Evolutionary conservation across 2,888 invertebrate species (phyloP).

Genomic region (Drosophila sordidula): DNA sequence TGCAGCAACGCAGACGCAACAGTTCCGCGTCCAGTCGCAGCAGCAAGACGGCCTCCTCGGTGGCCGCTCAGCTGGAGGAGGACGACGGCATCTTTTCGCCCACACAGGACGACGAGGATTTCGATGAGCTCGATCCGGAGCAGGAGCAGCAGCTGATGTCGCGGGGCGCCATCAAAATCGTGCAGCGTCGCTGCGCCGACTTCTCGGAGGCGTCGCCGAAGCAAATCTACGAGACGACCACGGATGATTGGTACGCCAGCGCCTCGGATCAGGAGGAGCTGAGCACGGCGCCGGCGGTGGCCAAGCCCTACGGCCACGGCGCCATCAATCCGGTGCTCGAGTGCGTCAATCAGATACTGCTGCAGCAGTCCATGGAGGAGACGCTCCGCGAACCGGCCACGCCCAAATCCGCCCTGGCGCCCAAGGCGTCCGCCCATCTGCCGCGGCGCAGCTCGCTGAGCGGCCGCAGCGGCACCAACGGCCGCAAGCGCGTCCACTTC

Average conservation of each 20-base stretch:
- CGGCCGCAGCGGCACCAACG: constrained; percentile 69
- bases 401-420: constrained; percentile 50
- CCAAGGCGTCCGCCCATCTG: constrained; percentile 45
- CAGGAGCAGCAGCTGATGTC: constrained; percentile 58
- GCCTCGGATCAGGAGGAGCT: constrained; percentile 91
- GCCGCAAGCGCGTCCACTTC: constrained; percentile 87
- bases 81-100: constrained; percentile 81
- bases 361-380: constrained; percentile 90
- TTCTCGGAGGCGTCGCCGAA: constrained; percentile 84
- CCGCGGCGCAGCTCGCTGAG: constrained; percentile 77
- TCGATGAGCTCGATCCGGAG: constrained; percentile 64
- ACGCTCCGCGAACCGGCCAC: constrained; percentile 61
- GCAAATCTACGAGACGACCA: constrained; percentile 84
- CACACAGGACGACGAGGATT: constrained; percentile 77
- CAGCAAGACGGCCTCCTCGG: constrained; percentile 56
- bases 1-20: constrained; percentile 47
- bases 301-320: constrained; percentile 85
- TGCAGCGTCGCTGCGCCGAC: constrained; percentile 75
- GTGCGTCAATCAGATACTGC: constrained; percentile 92
- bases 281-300: constrained; percentile 48
- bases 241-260: constrained; percentile 92
- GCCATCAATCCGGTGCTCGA: constrained; percentile 93
- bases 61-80: constrained; percentile 65
- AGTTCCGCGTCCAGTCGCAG: constrained; percentile 65
- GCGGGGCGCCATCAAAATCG: constrained; percentile 67